Base-by-base conservation (phyloP, 2,888 invertebrate genomes). In the Macroteleia sp. region DNA sequence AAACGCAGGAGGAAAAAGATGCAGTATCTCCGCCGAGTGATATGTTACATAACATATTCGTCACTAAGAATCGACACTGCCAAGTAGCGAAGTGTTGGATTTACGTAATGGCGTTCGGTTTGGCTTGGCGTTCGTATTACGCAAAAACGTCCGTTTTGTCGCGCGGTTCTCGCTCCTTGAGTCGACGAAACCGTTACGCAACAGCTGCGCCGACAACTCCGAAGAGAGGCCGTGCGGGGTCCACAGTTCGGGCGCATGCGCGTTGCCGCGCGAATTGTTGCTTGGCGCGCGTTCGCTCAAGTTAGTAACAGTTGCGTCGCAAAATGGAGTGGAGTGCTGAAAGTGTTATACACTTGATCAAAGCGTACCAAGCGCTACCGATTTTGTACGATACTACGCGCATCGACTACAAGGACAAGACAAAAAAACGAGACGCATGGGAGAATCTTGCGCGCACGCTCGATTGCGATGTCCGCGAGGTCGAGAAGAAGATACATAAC, bases 311-410 rank as follows among this genome's bases (percentile, higher is more conserved):
- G 76, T 69, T 69, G 62, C 56, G 70, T 62, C 69, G 75, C 70
- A 71, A 59, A 70, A 77, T 70, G 70, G 77, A 77, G 59, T 77
- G 77, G 77, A 70, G 59, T 22, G 42, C 70, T 36, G 70, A 77
- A 44, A 64, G 39, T 50, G 76, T 77, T 1, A 22, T 77, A 25
- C 64, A 62, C 1, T 20, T 77, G 44, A 77, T 77, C 41, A 64
- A 66, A 10, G 44, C 54, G 25, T 70, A 77, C 41, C 57, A 52
- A 12, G 57, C 42, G 12, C 6, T 77, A 28, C 76, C 76, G 52
- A 77, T 70, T 50, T 41, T 77, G 22, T 77, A 77, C 70, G 76
- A 77, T 25, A 59, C 66, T 22, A 64, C 70, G 64, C 76, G 69
- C 2, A 56, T 69, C 76, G 76, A 69, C 36, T 76, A 69, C 61